phyloP scores from a whole-genome alignment of 1,140 invertebrate genomes.

The Trichomalopsis sarcophagae region DNA sequence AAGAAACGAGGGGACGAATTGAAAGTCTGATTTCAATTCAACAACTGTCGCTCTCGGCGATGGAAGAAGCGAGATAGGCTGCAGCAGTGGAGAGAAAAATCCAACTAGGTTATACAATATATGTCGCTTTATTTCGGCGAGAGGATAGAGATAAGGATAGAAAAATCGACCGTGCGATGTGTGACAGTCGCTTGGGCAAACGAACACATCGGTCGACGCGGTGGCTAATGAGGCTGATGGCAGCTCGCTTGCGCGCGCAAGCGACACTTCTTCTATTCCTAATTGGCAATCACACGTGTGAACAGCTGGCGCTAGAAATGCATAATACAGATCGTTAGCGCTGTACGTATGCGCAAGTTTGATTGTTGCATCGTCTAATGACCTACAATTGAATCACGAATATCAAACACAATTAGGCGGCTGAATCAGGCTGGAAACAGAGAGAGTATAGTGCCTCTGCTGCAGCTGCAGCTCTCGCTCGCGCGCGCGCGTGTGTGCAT shows the following conservation, averaged over 20 bases:
- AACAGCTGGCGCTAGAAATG: not conserved
- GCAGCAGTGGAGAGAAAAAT: not conserved
- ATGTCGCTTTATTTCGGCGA: too few species aligned
- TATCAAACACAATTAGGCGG: slow-evolving; percentile 44
- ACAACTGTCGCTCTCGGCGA: slow-evolving; percentile 52
- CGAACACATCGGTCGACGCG: too few species aligned
- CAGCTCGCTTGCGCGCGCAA: not conserved
- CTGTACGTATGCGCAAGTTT: not conserved
- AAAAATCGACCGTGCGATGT: too few species aligned
- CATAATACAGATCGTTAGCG: slow-evolving; percentile 35
- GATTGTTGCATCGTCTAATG: slow-evolving; percentile 43
- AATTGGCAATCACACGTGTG: not conserved
- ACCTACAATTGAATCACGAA: slow-evolving; percentile 33
- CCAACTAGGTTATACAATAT: slow-evolving; percentile 17
- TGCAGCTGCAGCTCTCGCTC: not conserved
- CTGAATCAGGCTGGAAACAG: not conserved
- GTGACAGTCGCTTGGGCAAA: too few species aligned
- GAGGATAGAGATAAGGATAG: not conserved
- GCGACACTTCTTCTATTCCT: not conserved
- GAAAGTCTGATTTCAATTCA: slow-evolving; percentile 55
- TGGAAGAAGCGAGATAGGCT: slow-evolving; percentile 8
- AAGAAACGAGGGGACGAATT: slow-evolving; percentile 35
- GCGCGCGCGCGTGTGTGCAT: too few species aligned
- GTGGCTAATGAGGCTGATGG: not conserved
- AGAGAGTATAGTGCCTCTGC: not conserved